phyloP scores from a whole-genome alignment of 1,140 invertebrate genomes.

The Cydia splendana region DNA sequence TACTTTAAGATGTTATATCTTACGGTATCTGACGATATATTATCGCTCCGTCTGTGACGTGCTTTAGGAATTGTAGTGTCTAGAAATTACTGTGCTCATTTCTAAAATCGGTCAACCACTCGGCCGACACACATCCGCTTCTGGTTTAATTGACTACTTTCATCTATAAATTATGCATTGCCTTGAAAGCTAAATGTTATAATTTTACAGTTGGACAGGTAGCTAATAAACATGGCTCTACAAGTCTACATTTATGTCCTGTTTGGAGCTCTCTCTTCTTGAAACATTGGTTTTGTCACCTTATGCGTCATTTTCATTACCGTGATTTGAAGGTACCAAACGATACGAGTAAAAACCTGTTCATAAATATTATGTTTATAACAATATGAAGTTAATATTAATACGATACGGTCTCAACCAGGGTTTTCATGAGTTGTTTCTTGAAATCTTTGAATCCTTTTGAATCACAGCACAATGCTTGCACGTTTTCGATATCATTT shows the following conservation, averaged over 20 bases:
- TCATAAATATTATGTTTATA: no score
- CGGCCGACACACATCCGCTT: conserved; percentile 21
- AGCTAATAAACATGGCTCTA: conserved; percentile 26
- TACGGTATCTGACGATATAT: no score
- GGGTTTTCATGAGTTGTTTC: no score
- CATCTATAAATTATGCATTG: conserved; percentile 32
- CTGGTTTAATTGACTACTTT: conserved; percentile 32
- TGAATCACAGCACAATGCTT: no score
- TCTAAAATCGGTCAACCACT: neutral
- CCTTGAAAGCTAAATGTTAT: conserved; percentile 30
- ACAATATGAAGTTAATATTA: no score
- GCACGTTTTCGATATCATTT: neutral
- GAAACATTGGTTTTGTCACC: neutral
- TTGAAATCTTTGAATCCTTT: no score
- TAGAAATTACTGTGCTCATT: conserved; percentile 22
- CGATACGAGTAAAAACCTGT: no score
- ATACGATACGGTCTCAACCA: no score
- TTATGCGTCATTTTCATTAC: neutral
- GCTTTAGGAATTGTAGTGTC: neutral
- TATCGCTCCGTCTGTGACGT: neutral
- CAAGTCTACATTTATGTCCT: conserved; percentile 14
- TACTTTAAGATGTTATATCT: no score
- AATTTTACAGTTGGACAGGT: conserved; percentile 25
- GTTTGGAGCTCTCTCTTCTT: conserved; percentile 19
- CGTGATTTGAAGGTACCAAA: no score